Evolutionary conservation across 2,113 vertebrate species (phyloP), one percentile per base, ranked within the genome.

Genomic region (Galbula dea): DNA sequence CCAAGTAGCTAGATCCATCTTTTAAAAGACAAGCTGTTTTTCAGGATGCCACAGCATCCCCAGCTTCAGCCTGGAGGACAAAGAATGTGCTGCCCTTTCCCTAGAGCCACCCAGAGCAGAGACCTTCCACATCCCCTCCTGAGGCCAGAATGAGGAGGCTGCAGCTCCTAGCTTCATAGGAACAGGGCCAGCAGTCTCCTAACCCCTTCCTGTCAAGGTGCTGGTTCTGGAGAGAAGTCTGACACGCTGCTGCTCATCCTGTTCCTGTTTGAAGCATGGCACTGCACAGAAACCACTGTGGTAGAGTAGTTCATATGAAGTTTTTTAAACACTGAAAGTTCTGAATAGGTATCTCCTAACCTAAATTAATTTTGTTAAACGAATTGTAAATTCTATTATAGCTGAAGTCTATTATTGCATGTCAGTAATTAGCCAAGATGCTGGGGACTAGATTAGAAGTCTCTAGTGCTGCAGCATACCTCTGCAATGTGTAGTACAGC

Each of bases 101-200:
- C 17, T 32, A 1, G 3, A 41, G 24, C 20, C 32, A 41, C 10
- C 3, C 23, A 41, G n/a, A 0, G 0, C 22, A 45, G 71, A 75
- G 15, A 58, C 6, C 29, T 45, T 30, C 13, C 23, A 37, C 1
- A 1, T 49, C 29, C 6, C 17, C 65, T 78, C 37, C 61, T 13
- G 11, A 58, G 34, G 34, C 30, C 43, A 32, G 26, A 14, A 10
- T 45, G 24, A 85, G 26, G 37, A 84, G 16, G 32, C 13, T 10
- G 4, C n/a, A 58, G 39, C 18, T 58, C 34, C 34, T 0, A 0
- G 24, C n/a, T 71, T 54, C 0, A 0, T 29, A 63, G 43, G 29
- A 75, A 10, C 15, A 6, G 32, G 34, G 27, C 2, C 23, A 3
- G n/a, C 57, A 61, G 61, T 4, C 51, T 8, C 27, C 4, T 30